Evolutionary conservation across 2,888 invertebrate genomes (phyloP).

Genomic region (Cataglyphis albicans): DNA sequence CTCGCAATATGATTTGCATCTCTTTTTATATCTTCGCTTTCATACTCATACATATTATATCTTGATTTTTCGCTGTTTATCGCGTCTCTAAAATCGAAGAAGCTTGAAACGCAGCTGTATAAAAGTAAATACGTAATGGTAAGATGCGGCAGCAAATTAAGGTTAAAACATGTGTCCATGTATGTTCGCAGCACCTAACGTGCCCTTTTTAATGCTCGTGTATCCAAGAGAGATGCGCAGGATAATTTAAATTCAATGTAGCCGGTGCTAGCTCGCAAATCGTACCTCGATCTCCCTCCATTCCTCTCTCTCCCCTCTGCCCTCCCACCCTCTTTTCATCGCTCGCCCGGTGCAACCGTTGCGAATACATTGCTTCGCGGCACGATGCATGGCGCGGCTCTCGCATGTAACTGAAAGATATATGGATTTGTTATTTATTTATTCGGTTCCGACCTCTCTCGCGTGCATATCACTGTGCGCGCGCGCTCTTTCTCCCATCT

Average conservation of each 20-base stretch:
- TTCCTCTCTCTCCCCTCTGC: neutral
- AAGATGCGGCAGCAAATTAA: slow-evolving; percentile 10
- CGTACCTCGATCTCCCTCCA: neutral
- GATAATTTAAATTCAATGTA: slow-evolving; percentile 78
- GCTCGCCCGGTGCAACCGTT: neutral
- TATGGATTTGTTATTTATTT: slow-evolving; percentile 66
- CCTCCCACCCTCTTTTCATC: neutral
- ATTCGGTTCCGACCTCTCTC: slow-evolving; percentile 54
- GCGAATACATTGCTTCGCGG: neutral
- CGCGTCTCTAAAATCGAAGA: neutral
- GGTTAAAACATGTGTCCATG: neutral
- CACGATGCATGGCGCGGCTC: slow-evolving; percentile 5
- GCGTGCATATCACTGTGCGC: neutral
- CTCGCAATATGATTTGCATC: neutral
- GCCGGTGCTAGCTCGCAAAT: slow-evolving; percentile 57
- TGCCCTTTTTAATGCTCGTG: slow-evolving; percentile 32
- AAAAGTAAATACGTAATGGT: slow-evolving; percentile 2
- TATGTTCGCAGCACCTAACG: neutral
- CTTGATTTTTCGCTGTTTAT: neutral
- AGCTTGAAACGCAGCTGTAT: neutral
- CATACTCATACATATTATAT: neutral
- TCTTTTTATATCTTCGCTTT: neutral
- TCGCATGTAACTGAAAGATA: slow-evolving; percentile 32
- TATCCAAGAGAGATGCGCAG: slow-evolving; percentile 58
- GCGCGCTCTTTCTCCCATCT: slow-evolving; percentile 1